Evolutionary conservation across 2,113 vertebrate genomes (phyloP).

Genomic region (Vulpes ferrilata): DNA sequence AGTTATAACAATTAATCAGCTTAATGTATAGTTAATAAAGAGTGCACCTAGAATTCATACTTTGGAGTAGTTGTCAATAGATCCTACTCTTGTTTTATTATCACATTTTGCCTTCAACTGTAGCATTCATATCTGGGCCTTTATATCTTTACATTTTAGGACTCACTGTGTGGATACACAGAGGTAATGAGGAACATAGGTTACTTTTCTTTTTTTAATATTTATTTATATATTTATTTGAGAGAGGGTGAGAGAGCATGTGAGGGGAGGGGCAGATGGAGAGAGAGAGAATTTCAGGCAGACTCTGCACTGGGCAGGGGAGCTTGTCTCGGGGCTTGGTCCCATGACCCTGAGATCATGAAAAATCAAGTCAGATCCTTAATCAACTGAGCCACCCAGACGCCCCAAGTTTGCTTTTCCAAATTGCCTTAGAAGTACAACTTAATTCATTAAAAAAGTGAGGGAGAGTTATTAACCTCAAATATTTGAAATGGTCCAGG

Average conservation of each 20-base stretch:
- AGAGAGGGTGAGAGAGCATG: background rate
- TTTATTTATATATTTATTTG: background rate
- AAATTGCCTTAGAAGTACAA: background rate
- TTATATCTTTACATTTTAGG: background rate
- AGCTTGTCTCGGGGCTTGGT: fast-evolving
- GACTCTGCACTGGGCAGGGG: background rate
- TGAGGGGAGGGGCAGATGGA: background rate
- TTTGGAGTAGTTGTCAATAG: no score
- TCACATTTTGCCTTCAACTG: background rate
- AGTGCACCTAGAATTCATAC: background rate
- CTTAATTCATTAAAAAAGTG: background rate
- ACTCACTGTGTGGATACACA: background rate
- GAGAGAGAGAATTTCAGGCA: background rate
- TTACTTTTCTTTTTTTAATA: background rate
- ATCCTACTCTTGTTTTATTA: background rate
- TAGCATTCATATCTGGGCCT: background rate
- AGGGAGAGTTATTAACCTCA: background rate
- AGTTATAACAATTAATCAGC: fast-evolving
- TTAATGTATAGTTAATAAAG: background rate
- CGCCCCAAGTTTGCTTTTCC: background rate
- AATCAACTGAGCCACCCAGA: background rate
- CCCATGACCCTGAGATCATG: background rate
- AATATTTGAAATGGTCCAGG: background rate
- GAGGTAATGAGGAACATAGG: background rate
- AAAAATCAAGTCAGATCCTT: background rate